phyloP scores from a whole-genome alignment of 2,888 invertebrate genomes.

The Odontocerum albicorne region DNA sequence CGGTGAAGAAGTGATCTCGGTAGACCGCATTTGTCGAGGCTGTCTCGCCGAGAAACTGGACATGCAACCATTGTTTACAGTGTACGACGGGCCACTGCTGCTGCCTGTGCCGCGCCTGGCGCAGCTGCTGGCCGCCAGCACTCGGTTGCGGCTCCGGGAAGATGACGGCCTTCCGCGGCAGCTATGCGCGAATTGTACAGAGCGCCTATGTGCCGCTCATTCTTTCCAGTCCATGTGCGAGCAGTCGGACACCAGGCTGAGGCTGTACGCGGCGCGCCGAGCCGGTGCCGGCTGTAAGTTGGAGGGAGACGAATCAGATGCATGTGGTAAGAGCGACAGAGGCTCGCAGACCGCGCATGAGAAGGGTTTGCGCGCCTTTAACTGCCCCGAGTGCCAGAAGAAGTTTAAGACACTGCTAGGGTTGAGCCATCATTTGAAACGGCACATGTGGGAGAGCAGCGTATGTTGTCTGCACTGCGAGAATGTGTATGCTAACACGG shows the following conservation, averaged over 20 bases:
- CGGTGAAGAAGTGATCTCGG: neutral
- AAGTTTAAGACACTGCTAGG: conserved; percentile 2
- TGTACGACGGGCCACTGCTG: neutral
- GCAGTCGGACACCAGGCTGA: conserved; percentile 4
- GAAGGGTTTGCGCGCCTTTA: neutral
- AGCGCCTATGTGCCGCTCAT: conserved; percentile 1
- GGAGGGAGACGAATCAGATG: neutral
- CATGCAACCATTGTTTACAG: conserved; percentile 8
- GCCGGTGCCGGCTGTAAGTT: neutral
- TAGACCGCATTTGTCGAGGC: conserved; percentile 14
- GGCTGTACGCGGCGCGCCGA: neutral
- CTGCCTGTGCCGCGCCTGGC: neutral
- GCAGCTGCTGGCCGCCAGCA: neutral
- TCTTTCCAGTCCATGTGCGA: conserved; percentile 12
- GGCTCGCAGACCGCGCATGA: conserved; percentile 1
- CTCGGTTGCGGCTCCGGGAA: neutral
- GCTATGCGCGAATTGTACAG: conserved; percentile 11
- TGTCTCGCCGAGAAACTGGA: conserved; percentile 6
- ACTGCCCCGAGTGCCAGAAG: conserved; percentile 17
- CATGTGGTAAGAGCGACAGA: neutral
- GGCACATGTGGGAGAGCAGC: conserved; percentile 18
- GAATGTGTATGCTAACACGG: neutral
- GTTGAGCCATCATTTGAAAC: conserved; percentile 3
- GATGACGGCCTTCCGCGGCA: conserved; percentile 8
- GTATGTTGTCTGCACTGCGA: neutral